phyloP scores from a whole-genome alignment of 53 echinoderm and acorn worm species.

The Patiria pectinifera region DNA sequence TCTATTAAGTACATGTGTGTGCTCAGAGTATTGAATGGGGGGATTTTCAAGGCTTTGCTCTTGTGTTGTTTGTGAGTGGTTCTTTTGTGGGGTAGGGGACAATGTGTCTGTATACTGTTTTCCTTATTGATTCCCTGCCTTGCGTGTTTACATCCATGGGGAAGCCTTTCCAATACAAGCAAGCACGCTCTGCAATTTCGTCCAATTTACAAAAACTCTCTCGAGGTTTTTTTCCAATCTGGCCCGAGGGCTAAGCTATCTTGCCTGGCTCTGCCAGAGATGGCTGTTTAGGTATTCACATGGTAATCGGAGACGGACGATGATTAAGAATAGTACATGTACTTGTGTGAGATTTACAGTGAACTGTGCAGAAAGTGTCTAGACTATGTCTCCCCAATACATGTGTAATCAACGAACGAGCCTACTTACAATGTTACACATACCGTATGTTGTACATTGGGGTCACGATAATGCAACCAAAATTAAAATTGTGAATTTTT shows the following conservation, averaged over 20 bases:
- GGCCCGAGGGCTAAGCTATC: slow-evolving; percentile 20
- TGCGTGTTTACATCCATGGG: not conserved
- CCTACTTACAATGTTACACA: no score
- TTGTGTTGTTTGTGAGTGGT: not conserved
- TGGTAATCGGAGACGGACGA: slow-evolving; percentile 33
- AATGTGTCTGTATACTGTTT: not conserved
- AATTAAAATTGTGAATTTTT: no score
- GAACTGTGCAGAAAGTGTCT: not conserved
- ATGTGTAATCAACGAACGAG: not conserved
- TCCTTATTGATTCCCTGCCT: not conserved
- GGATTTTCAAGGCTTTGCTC: not conserved
- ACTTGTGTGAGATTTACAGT: not conserved
- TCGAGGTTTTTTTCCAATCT: slow-evolving; percentile 1
- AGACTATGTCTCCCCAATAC: not conserved
- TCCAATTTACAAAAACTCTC: slow-evolving; percentile 49
- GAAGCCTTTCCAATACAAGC: slow-evolving; percentile 1
- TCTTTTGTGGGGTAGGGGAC: not conserved
- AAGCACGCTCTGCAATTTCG: slow-evolving; percentile 48
- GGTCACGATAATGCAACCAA: no score
- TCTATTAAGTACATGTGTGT: not conserved
- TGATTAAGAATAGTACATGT: not conserved
- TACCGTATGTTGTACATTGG: no score
- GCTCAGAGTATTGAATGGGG: not conserved
- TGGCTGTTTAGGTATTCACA: slow-evolving; percentile 39
- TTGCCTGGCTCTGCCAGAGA: slow-evolving; percentile 1